Conservation (phyloP, 2,888 invertebrate genomes). For the Diarsia dahlii region DNA sequence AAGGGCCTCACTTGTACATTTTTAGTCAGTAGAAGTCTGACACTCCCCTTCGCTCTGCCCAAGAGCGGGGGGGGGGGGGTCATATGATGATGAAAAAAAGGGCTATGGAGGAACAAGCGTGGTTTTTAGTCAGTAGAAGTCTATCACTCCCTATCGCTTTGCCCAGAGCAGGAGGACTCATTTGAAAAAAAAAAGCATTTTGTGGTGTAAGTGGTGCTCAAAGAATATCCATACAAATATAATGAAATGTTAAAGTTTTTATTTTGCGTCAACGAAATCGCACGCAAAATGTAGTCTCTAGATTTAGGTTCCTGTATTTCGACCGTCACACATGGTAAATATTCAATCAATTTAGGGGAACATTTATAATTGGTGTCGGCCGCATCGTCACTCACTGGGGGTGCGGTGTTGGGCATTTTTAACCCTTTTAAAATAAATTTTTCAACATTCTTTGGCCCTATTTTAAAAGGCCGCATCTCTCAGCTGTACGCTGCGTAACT, state of each 20-base stretch:
- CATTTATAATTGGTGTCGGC: background rate
- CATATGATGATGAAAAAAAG: no score
- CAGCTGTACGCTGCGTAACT: background rate
- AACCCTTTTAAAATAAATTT: background rate
- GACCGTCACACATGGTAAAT: background rate
- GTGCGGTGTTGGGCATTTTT: background rate
- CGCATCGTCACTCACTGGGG: background rate
- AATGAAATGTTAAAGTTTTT: background rate
- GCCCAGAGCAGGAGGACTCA: no score
- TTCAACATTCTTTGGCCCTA: background rate
- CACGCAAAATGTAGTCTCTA: background rate
- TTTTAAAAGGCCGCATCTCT: background rate
- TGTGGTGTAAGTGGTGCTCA: background rate
- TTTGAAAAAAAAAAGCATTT: background rate
- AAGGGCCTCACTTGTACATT: no score
- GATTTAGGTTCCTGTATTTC: background rate
- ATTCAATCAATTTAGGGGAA: slow-evolving; percentile 3
- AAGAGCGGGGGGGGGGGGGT: no score
- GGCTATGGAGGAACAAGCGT: no score
- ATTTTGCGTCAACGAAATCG: background rate
- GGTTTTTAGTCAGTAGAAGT: no score
- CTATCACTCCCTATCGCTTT: no score
- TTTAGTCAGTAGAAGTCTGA: no score
- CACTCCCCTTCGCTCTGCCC: no score
- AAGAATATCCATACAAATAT: background rate